Evolutionary conservation across 2,888 invertebrate species (phyloP).

Genomic region (Dolichopus griseipennis): DNA sequence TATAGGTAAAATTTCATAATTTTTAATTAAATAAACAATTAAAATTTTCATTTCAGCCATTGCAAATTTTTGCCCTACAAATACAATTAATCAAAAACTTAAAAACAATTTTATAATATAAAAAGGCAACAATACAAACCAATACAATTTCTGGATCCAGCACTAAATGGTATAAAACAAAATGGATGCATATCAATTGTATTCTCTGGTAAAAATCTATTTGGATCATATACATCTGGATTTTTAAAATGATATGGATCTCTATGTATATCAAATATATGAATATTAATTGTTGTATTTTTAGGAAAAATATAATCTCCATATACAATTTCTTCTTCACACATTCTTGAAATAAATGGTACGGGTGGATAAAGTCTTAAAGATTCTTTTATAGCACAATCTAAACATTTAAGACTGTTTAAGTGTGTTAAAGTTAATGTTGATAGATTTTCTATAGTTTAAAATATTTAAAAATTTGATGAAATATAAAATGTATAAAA

Average conservation of each 20-base stretch:
- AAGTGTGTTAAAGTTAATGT: conserved; percentile 24
- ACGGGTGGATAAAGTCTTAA: conserved; percentile 56
- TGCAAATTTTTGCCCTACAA: conserved; percentile 58
- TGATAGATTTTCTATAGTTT: conserved; percentile 23
- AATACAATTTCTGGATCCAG: conserved; percentile 39
- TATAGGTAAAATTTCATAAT: conserved; percentile 46
- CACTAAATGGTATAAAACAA: conserved; percentile 37
- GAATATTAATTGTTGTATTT: conserved; percentile 26
- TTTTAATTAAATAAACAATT: conserved; percentile 47
- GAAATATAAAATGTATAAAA: not conserved
- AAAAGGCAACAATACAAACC: conserved; percentile 24
- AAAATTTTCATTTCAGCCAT: conserved; percentile 55
- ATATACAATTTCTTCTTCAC: conserved; percentile 37
- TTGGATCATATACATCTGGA: conserved; percentile 33
- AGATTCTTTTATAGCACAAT: conserved; percentile 57
- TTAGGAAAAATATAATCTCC: conserved; percentile 31
- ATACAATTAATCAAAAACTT: too few relatives aligned
- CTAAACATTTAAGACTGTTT: conserved; percentile 40
- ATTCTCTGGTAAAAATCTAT: conserved; percentile 46
- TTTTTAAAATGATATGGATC: conserved; percentile 30
- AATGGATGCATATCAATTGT: conserved; percentile 29
- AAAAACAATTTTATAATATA: too few relatives aligned
- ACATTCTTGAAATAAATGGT: conserved; percentile 48
- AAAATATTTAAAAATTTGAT: not conserved
- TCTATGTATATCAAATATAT: conserved; percentile 32